These are phyloP conservation scores for Eristalis arbustorum DNA, from an alignment of 2,888 invertebrate species.

Conservation along the genomic window DNA sequence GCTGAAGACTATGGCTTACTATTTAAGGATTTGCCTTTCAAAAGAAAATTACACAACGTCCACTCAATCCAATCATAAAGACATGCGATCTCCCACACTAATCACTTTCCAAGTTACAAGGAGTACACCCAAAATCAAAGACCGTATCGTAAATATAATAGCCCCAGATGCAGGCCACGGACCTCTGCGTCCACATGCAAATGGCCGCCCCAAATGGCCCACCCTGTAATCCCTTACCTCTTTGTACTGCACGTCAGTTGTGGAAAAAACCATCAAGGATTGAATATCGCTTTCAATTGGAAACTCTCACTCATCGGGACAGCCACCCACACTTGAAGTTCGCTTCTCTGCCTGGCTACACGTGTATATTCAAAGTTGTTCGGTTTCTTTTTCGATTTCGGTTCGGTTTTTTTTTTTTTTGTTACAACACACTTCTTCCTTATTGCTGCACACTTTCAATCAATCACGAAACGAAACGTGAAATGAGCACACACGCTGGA, in stretches of 20 bases:
- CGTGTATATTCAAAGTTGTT: neutral
- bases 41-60: too few species aligned
- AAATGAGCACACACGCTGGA: slow-evolving; percentile 56
- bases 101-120: too few species aligned
- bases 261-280: slow-evolving; percentile 60
- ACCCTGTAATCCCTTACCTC: slow-evolving; percentile 36
- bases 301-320: slow-evolving; percentile 56
- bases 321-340: slow-evolving; percentile 28
- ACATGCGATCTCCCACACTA: too few species aligned
- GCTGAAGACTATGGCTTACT: too few species aligned
- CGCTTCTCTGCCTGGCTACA: slow-evolving; percentile 5
- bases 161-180: too few species aligned
- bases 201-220: neutral
- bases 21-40: too few species aligned
- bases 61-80: too few species aligned
- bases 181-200: neutral
- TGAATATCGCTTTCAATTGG: slow-evolving; percentile 33
- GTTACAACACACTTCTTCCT: slow-evolving; percentile 43
- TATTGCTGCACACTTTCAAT: slow-evolving; percentile 45
- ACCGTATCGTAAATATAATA: too few species aligned
- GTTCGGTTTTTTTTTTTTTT: too few species aligned
- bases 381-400: neutral
- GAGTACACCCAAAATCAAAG: too few species aligned
- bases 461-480: slow-evolving; percentile 60
- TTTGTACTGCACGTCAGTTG: slow-evolving; percentile 56